phyloP scores from a whole-genome alignment of 2,888 invertebrate species.

The Cephus sareptanus region DNA sequence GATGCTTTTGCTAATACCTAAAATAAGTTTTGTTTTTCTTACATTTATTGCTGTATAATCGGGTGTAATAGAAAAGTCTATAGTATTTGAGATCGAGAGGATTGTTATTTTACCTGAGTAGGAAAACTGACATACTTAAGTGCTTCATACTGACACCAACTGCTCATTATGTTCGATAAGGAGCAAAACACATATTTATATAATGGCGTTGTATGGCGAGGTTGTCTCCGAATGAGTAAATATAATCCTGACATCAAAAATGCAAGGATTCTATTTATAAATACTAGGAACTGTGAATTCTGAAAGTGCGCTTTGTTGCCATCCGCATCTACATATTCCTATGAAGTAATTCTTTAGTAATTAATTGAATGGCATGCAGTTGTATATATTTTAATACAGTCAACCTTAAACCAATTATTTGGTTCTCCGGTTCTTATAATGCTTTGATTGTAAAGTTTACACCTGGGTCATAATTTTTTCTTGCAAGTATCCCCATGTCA shows the following conservation, averaged over 20 bases:
- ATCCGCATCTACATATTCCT: constrained; percentile 75
- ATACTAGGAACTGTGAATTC: constrained; percentile 97
- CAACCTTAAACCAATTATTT: background rate
- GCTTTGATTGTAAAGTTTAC: constrained; percentile 13
- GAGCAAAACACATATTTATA: constrained; percentile 97
- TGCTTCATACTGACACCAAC: constrained; percentile 99
- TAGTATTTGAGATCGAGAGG: background rate
- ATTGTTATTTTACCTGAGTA: constrained; percentile 78
- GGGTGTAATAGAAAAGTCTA: background rate
- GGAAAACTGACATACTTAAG: constrained; percentile 98
- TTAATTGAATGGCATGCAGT: background rate
- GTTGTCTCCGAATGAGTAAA: constrained; percentile 71
- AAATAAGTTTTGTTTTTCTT: background rate
- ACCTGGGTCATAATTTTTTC: constrained; percentile 98
- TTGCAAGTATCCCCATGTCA: constrained; percentile 96
- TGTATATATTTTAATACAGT: background rate
- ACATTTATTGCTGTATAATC: background rate
- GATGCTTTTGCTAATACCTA: constrained; percentile 95
- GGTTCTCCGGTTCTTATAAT: background rate
- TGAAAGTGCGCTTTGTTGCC: constrained; percentile 79
- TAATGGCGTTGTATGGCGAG: constrained; percentile 84
- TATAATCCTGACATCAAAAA: constrained; percentile 78
- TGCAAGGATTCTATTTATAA: constrained; percentile 92
- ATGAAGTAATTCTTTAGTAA: constrained; percentile 37
- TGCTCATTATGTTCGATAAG: constrained; percentile 96